Base-by-base conservation (phyloP, 2,888 invertebrate species). In the Andrena haemorrhoa region DNA sequence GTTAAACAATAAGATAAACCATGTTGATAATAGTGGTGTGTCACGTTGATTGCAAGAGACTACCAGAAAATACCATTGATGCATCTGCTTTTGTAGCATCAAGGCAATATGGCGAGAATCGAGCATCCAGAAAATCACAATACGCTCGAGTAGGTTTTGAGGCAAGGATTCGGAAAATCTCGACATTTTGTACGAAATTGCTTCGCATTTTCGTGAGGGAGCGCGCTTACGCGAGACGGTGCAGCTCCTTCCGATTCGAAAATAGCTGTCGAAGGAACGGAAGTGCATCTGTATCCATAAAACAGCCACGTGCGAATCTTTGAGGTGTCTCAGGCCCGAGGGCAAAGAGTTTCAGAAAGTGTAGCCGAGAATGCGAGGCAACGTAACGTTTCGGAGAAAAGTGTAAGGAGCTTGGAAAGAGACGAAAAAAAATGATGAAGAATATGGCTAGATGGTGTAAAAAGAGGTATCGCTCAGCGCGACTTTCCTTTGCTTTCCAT, bases 241-340 rank as follows among this genome's bases (percentile, higher is more conserved):
- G 12, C 23, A 60, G 31, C 47, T 41, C 53, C 23, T 64, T 31
- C 56, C 76, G 41, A 58, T 71, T 71, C 33, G 64, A 72, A 51
- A 58, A 56, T 76, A 65, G 61, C 23, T 69, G 76, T 71, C 64
- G 64, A 58, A 65, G 58, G 49, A 64, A 23, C 29, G 61, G 49
- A 70, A 76, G 76, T 71, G 56, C 76, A 76, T 68, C 53, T 75
- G 68, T 68, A 75, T 68, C 63, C 68, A 68, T 75, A 63, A 68
- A 75, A 53, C 75, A 78, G 68, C 26, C 33, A 47, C 33, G 47
- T 71, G 64, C 64, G 63, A 76, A 79, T 79, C 75, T 79, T 20
- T 7, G n/a, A 63, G 68, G 49, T 75, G 68, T 75, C 68, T 64
- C 23, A 33, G 56, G 10, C 53, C 60, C 10, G 47, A 23, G 31